Percentiles rank a stretch among this genome's conserved stretches.
Conservation (phyloP, 2,797 vertebrate genomes). For the Glossophaga mutica region DNA sequence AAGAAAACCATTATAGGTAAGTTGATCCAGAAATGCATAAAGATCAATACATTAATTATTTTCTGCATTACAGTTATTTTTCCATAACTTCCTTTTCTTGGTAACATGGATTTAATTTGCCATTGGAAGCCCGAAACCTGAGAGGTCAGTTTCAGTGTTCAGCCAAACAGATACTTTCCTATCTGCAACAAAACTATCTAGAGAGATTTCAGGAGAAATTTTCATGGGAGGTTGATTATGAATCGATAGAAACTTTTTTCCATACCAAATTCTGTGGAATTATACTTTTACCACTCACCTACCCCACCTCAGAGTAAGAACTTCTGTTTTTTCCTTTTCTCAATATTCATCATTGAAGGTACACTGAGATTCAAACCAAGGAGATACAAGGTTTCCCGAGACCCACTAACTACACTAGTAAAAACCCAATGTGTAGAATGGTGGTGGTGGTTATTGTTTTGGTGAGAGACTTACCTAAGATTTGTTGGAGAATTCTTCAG, state of each 20-base stretch:
- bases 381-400: background rate
- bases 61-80: slow-evolving; percentile 1
- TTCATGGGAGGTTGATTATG: background rate
- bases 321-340: background rate
- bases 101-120: background rate
- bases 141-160: background rate
- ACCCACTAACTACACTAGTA: background rate
- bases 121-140: background rate
- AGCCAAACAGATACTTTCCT: background rate
- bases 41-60: slow-evolving; percentile 11
- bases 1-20: slow-evolving; percentile 43
- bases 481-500: background rate
- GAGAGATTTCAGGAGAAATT: background rate
- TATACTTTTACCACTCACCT: background rate
- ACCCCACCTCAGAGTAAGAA: background rate
- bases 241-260: background rate
- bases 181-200: background rate
- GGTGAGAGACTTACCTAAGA: background rate
- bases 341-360: background rate
- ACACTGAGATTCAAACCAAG: background rate
- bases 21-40: background rate
- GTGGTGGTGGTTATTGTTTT: background rate
- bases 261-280: background rate
- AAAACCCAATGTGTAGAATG: background rate
- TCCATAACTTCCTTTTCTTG: background rate